phyloP scores from a whole-genome alignment of 2,113 vertebrate species.

The Tichodroma muraria region DNA sequence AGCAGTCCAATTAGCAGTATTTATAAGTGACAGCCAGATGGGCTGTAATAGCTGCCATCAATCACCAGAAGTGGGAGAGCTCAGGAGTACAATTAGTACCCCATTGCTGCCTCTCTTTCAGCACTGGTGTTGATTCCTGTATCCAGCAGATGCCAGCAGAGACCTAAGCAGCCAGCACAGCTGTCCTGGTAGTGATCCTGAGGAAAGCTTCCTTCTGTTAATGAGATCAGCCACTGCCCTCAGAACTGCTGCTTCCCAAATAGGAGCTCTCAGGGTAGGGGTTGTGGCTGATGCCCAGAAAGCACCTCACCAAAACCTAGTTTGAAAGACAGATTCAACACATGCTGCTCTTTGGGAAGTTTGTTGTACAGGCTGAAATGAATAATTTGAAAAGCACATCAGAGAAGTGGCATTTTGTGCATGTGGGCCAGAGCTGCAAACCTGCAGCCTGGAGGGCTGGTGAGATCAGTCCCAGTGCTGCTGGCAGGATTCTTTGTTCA shows the following conservation, averaged over 20 bases:
- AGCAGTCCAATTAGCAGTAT: neutral
- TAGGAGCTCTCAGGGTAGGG: neutral
- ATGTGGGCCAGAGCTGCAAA: neutral
- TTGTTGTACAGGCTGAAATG: neutral
- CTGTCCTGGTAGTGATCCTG: neutral
- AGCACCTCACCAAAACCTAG: neutral
- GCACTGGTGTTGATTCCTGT: neutral
- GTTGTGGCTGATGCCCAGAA: neutral
- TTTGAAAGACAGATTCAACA: neutral
- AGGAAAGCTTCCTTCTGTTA: neutral
- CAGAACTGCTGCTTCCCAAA: neutral
- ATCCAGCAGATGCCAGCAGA: conserved; percentile 29
- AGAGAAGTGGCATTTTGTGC: neutral
- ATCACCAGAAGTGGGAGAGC: neutral
- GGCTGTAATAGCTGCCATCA: neutral
- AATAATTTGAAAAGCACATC: neutral
- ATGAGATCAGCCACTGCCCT: neutral
- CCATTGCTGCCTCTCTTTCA: neutral
- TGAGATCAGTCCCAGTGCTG: neutral
- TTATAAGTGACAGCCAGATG: neutral
- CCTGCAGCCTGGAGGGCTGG: neutral
- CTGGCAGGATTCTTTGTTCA: neutral
- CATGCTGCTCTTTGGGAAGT: neutral
- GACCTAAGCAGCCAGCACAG: neutral
- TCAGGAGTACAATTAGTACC: neutral